Conservation (phyloP, 2,888 invertebrate species). For the Dynastes maya region DNA sequence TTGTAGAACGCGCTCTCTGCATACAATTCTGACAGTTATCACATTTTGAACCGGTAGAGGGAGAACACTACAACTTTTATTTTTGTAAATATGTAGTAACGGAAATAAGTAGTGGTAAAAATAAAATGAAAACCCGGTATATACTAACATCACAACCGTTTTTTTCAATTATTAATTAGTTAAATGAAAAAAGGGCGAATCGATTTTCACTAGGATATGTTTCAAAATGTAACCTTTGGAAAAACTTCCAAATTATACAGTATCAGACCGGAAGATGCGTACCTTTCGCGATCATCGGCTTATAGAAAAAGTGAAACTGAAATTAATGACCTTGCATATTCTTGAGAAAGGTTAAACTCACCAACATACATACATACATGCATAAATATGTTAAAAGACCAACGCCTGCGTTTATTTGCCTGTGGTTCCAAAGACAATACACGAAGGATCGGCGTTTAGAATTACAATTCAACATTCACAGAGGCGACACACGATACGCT, state of each 20-base stretch:
- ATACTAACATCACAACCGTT: too few species aligned
- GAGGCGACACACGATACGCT: constrained; percentile 17
- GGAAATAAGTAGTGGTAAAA: too few species aligned
- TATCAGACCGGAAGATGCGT: not conserved
- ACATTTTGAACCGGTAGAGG: too few species aligned
- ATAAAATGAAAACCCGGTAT: too few species aligned
- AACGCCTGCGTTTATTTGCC: constrained; percentile 11
- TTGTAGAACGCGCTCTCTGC: too few species aligned
- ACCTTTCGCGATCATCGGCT: not conserved
- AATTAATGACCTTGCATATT: constrained; percentile 30
- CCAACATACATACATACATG: constrained; percentile 4
- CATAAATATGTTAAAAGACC: constrained; percentile 7
- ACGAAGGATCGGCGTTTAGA: constrained; percentile 17
- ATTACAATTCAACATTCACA: constrained; percentile 33
- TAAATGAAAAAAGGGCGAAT: too few species aligned
- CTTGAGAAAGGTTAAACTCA: constrained; percentile 39
- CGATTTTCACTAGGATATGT: too few species aligned
- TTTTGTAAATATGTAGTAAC: too few species aligned
- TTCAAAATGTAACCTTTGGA: too few species aligned
- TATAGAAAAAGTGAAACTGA: constrained; percentile 44
- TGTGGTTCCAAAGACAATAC: constrained; percentile 14
- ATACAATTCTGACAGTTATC: too few species aligned
- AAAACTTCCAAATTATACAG: not conserved
- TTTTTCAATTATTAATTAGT: too few species aligned
- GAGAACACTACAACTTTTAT: too few species aligned